Base-by-base conservation (phyloP, 1,140 invertebrate species). In the Magallana angulata region DNA sequence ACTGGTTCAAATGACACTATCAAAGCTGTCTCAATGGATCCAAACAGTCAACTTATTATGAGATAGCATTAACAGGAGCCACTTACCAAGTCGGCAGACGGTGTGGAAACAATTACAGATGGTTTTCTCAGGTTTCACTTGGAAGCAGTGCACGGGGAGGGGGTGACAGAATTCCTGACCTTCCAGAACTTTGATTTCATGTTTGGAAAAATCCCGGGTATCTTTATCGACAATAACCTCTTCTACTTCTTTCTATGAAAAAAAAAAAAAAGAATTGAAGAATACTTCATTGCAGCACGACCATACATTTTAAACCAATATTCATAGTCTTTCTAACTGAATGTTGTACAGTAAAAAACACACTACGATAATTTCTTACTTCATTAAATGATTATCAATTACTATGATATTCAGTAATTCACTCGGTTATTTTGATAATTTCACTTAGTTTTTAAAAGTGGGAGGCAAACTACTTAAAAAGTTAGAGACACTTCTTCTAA, bases 41-140 rank as follows among this genome's bases (percentile, higher is more conserved):
- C 36, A 30, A 30, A 30, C 36, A 5, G 36, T 48, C 1, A 48
- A 48, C 36, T 5, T 48, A 48, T 48, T 48, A 48, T 48, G 36
- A 48, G 36, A 48, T 48, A 48, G 36, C 36, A 48, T 48, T 48
- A 48, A 5, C 36, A 18, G 68, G 12, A 9, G 18, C 24, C 18
- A 71, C 68, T 71, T 71, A 71, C 68, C 36, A 30, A 71, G 36
- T 71, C 68, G 24, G 14, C 68, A 71, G 68, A 71, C 68, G 68
- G 30, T 71, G 18, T 71, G 68, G 7, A 30, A 6, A 24, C 68
- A 71, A 30, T 71, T 71, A 24, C 68, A 71, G 18, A 71, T 30
- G 8, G 18, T 71, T 7, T 71, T 24, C 8, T 71, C 68, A 4
- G 68, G 18, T 71, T 71, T 71, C 7, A 71, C 68, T 24, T 71